Evolutionary conservation across 2,113 vertebrate species (phyloP).

Genomic region (Engraulis encrasicolus): DNA sequence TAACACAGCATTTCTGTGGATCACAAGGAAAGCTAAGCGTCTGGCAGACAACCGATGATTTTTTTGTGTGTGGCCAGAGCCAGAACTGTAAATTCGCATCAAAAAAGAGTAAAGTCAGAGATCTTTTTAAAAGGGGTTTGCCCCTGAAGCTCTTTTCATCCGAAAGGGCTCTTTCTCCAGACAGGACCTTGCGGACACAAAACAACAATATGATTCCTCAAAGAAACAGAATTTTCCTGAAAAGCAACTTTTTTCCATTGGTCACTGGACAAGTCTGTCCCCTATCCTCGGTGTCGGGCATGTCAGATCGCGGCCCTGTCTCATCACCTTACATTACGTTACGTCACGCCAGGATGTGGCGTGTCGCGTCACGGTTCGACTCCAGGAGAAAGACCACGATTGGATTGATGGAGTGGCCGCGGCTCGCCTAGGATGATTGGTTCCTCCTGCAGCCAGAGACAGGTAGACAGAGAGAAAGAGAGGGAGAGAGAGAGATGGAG

Average conservation of each 20-base stretch:
- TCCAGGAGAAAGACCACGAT: background rate
- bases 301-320: background rate
- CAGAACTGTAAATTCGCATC: background rate
- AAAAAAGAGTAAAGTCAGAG: background rate
- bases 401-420: slow-evolving; percentile 8
- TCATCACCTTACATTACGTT: slow-evolving; percentile 8
- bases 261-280: background rate
- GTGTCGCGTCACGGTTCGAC: background rate
- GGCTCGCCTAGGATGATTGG: background rate
- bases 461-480: slow-evolving; percentile 3
- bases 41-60: background rate
- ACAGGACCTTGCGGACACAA: background rate
- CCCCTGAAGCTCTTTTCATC: background rate
- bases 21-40: background rate
- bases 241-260: background rate
- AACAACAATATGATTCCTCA: background rate
- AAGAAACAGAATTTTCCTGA: background rate
- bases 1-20: background rate
- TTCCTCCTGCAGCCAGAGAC: slow-evolving; percentile 4
- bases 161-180: background rate
- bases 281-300: background rate
- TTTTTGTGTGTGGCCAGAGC: too few species aligned
- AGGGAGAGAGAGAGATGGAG: background rate
- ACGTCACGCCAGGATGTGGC: background rate
- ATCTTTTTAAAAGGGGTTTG: background rate